These are phyloP conservation scores for Corythoichthys intestinalis DNA, from an alignment of 2,113 vertebrate genomes.

Conservation along the genomic window DNA sequence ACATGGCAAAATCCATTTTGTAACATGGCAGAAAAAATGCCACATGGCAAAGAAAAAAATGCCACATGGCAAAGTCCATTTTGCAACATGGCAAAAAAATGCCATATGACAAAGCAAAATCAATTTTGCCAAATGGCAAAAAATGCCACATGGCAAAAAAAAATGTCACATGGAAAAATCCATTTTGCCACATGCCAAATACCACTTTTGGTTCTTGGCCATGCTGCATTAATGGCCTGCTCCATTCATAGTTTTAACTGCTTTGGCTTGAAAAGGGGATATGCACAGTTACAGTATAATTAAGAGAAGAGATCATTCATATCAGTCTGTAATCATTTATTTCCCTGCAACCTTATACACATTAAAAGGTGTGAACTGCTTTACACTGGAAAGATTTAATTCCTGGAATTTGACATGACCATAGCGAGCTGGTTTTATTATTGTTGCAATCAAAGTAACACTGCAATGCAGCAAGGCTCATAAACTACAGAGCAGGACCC, in stretches of 20 bases:
- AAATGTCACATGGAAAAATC: no score
- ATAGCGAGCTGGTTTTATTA: conserved; percentile 8
- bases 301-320: conserved; percentile 15
- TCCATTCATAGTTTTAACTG: conserved; percentile 20
- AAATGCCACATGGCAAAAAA: no score
- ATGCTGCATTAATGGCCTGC: conserved; percentile 40
- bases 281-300: conserved; percentile 7
- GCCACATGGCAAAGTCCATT: no score
- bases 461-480: not conserved
- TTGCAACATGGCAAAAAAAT: no score
- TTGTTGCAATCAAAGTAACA: conserved; percentile 1
- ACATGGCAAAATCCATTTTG: no score
- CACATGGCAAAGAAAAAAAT: no score
- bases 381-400: conserved; percentile 13
- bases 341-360: conserved; percentile 33
- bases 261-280: conserved; percentile 19
- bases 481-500: not conserved
- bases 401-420: conserved; percentile 4
- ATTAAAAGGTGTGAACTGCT: conserved; percentile 20
- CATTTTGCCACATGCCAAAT: no score
- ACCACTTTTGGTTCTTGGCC: no score
- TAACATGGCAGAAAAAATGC: no score
- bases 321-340: conserved; percentile 50
- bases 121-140: no score
- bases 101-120: no score